Evolutionary conservation across 2,797 vertebrate species (phyloP).

Genomic region (Setipinna tenuifilis): DNA sequence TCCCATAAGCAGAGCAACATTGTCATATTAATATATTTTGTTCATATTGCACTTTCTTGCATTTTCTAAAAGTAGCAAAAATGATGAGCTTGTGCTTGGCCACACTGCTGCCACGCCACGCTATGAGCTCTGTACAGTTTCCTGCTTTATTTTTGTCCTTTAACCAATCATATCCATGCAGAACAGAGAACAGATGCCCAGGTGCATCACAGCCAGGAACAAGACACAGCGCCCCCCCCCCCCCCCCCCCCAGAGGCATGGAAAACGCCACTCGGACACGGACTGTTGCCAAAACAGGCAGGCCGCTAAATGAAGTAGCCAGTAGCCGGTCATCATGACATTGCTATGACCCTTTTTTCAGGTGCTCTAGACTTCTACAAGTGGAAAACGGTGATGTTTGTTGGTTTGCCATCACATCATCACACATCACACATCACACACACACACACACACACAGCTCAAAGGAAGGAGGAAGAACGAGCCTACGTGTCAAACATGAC

Average conservation of each 20-base stretch:
- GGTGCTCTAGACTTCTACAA: neutral
- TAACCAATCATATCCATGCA: no score
- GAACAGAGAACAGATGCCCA: no score
- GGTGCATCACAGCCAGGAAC: neutral
- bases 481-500: neutral
- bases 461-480: neutral
- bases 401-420: no score
- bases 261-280: neutral
- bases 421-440: no score
- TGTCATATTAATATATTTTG: no score
- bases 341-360: neutral
- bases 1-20: neutral
- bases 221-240: neutral
- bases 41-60: no score
- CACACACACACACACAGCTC: neutral
- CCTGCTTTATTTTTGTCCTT: no score
- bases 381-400: neutral
- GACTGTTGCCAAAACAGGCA: neutral
- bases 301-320: neutral
- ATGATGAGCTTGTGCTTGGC: no score
- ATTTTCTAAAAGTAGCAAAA: no score
- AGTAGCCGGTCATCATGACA: neutral
- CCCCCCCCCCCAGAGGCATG: neutral
- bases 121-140: no score
- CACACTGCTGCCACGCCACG: no score